Base-by-base conservation (phyloP, 2,797 vertebrate genomes). In the Poecile montanus region DNA sequence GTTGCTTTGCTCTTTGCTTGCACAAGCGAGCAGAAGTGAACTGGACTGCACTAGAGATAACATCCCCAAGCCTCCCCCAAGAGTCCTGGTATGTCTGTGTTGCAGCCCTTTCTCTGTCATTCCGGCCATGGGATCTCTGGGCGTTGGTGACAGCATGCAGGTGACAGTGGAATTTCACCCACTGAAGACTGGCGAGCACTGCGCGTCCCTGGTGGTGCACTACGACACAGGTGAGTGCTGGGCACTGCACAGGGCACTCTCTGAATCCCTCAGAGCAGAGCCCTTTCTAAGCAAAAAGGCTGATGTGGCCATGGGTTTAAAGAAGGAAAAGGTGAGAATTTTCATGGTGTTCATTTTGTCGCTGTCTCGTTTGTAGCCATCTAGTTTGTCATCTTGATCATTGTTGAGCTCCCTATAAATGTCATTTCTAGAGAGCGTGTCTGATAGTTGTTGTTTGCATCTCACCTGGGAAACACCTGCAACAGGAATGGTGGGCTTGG, bases 21-120 rank as follows among this genome's bases (percentile, higher is more conserved):
- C 38, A 10, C 38, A 38, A 38, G 38, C 10, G 38, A 38, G 38
- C 38, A 10, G 38, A 38, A 38, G 38, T 38, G 38, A 38, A 10
- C 38, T 38, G 38, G 10, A 38, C 38, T 38, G 38, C 38, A 38
- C 10, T 11, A 38, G 38, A 11, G 11, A 38, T 38, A 38, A 11
- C 38, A 38, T 38, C 38, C 38, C 38, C 38, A 38, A 11, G 36
- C 36, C 36, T 36, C 36, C 36, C 36, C 36, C 36, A 36, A 36
- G 36, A 36, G 36, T 36, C 36, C 36, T 36, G 36, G 36, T 36
- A 38, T 38, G 38, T 38, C 38, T 38, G 47, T 62, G 17, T 97
- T 97, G 34, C 96, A 99, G 99, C 34, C 99, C 99, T 40, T 99
- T 99, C 97, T 98, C 98, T 23, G 98, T 98, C 17, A 97, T 97